Percentiles rank a stretch among this genome's conserved stretches.
Evolutionary conservation across 1,140 invertebrate species (phyloP).

Genomic region (Lamellibrachia luymesi): DNA sequence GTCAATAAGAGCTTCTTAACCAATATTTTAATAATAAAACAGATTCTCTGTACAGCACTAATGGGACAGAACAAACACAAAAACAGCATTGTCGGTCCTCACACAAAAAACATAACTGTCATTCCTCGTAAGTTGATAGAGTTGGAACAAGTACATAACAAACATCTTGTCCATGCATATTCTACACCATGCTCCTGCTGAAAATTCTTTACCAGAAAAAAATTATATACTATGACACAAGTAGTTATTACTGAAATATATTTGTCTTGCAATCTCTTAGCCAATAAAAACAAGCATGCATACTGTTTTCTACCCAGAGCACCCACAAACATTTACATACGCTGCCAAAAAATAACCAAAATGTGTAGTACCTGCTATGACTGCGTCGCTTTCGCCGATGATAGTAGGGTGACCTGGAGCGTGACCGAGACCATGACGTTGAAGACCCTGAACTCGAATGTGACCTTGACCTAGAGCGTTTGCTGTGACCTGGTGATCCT

Average conservation of each 20-base stretch:
- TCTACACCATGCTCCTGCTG: not conserved
- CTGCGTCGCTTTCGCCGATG: conserved; percentile 18
- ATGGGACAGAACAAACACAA: not conserved
- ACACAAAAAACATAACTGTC: not conserved
- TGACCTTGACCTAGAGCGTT: conserved; percentile 43
- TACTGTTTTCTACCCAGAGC: not conserved
- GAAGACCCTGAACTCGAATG: conserved; percentile 53
- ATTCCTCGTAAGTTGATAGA: no score
- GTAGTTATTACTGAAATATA: not conserved
- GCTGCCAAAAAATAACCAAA: not conserved
- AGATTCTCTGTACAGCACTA: not conserved
- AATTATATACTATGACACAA: not conserved
- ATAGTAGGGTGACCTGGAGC: conserved; percentile 31
- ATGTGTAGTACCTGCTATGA: conserved; percentile 8
- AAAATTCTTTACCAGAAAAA: not conserved
- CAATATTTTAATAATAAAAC: not conserved
- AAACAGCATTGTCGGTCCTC: not conserved
- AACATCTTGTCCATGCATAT: not conserved
- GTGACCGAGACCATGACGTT: conserved; percentile 60
- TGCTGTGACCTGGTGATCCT: conserved; percentile 24
- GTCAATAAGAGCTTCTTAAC: not conserved
- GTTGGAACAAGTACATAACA: no score
- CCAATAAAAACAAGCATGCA: not conserved
- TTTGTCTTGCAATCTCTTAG: not conserved
- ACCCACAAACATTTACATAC: not conserved